These are phyloP conservation scores for Malurus leucopterus DNA, from an alignment of 2,797 vertebrate genomes.

Conservation along the genomic window DNA sequence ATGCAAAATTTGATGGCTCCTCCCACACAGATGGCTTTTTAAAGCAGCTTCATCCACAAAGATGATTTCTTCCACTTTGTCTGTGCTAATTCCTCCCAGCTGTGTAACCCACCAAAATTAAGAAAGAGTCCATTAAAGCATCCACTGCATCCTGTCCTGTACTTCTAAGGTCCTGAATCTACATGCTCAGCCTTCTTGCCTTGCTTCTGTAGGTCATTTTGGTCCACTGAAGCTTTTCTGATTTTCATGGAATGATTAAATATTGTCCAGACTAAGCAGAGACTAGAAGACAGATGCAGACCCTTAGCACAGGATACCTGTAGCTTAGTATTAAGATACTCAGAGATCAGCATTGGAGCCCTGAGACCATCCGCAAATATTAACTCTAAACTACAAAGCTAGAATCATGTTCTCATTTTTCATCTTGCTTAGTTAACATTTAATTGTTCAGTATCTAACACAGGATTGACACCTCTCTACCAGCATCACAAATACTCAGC, in stretches of 20 bases:
- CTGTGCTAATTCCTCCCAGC: background rate
- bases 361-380: background rate
- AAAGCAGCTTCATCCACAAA: background rate
- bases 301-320: background rate
- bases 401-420: background rate
- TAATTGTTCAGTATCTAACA: background rate
- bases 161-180: background rate
- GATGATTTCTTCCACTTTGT: background rate
- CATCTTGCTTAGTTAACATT: background rate
- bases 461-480: background rate
- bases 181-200: background rate
- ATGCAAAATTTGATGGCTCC: background rate
- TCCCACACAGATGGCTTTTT: background rate
- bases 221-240: background rate
- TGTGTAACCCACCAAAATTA: background rate
- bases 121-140: background rate
- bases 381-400: background rate
- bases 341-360: background rate
- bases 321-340: background rate
- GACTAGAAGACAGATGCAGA: background rate
- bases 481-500: background rate
- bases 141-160: background rate
- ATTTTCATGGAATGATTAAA: background rate
- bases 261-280: background rate
- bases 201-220: background rate